Base-by-base conservation (phyloP, 2,797 vertebrate genomes). In the Acestrorhynchus altus region DNA sequence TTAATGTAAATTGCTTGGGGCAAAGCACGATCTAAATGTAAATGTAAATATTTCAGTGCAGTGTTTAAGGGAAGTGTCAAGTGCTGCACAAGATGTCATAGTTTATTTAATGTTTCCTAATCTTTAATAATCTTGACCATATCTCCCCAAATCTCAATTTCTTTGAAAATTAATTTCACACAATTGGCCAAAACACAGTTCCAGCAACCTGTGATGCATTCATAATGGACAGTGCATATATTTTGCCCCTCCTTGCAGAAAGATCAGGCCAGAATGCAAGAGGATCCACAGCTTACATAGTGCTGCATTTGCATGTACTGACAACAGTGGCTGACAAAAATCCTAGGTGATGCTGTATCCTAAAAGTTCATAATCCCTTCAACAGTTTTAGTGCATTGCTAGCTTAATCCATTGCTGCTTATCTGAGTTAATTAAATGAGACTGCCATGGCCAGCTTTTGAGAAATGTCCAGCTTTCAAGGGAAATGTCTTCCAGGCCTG, bases 21-120 rank as follows among this genome's bases (percentile, higher is more conserved):
- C 67, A 24, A 69, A 54, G 67, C 49, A 7, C 52, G 46, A 69
- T 69, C 31, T 69, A 54, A 54, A 52, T 69, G 49, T 54, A 69
- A 69, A 69, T 52, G 49, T 20, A 69, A 79, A 81, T 74, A 76
- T 79, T 78, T 76, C 4, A 76, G 46, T 67, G 51, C 51, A 52
- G 31, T 52, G 63, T 73, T 79, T 67, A 51, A 61, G 61, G 49
- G n/a, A 78, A 68, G 60, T 76, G 76, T 72, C 26, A 63, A 70
- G 31, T 64, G 51, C 42, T 64, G 49, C 15, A 49, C 24, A 74
- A 70, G 24, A 65, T 74, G 71, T 74, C 64, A 70, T 70, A 64
- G 56, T 77, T 72, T 64, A 81, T 77, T 77, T 61, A 72, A 44
- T 18, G 54, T 24, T 76, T 15, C 54, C 46, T 61, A 24, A 40